Base-by-base conservation (phyloP, 1,140 invertebrate species). In the Pseudobourletiella spinata region DNA sequence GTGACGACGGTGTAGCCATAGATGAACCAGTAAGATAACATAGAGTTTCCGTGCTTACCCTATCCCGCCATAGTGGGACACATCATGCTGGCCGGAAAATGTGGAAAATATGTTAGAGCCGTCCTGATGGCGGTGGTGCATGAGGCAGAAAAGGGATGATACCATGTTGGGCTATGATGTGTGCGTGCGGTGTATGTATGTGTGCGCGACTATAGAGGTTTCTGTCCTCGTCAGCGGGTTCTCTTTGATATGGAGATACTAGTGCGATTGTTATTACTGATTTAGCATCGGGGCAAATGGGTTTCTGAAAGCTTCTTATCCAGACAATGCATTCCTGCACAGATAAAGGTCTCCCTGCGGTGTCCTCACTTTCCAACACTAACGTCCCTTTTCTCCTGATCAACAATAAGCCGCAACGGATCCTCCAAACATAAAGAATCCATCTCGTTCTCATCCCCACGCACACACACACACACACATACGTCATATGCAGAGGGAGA, bases 261-360 rank as follows among this genome's bases (percentile, higher is more conserved):
- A 51, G 48, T 51, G 48, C 48, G 48, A 51, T 51, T 51, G 48
- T 51, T 51, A 25, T 51, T 51, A 51, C 48, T 51, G 48, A 51
- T 51, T 51, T 51, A 51, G 48, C 48, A 51, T 26, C 18, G 48
- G 48, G 48, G 48, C 48, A 51, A 51, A 51, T 51, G 48, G 48
- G 24, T 51, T 51, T 51, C 6, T 51, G 24, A 51, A 51, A 51
- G 48, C 48, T 51, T 51, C 48, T 51, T 51, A 51, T 51, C 48
- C n/a, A 18, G 22, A 51, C 48, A 25, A 51, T 51, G 24, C 24
- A 51, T 51, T 51, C 24, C 24, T 25, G 48, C 8, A 51, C 22
- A 51, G 24, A 51, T 51, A 51, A 25, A n/a, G 14, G 24, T 22
- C 28, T 25, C 48, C 24, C 48, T 25, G 48, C 22, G 14, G 14